Evolutionary conservation across 2,888 invertebrate genomes (phyloP), one percentile per base, ranked within the genome.

Genomic region (Allophyes oxyacanthae): DNA sequence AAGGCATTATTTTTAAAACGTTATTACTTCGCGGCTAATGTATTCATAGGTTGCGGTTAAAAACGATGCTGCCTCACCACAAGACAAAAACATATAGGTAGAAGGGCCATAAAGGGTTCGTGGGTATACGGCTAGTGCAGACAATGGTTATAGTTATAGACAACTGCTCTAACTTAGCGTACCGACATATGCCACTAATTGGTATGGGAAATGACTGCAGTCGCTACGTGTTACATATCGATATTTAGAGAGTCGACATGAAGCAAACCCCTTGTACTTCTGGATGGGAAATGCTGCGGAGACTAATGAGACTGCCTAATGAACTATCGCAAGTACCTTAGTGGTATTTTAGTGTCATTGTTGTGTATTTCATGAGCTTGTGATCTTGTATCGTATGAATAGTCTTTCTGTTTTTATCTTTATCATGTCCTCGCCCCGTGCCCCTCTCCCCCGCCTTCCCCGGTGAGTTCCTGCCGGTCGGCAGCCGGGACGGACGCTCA

Each of bases 31-130:
- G 71, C 33, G 44, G 63, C 67, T 79, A 81, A 82, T 82, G 74
- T 83, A 83, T 82, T 83, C 83, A 83, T 82, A 78, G 81, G 72
- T 71, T 71, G 72, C 48, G 38, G 49, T 36, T 67, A 52, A 46
- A 38, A 34, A 20, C 51, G 38, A 26, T 33, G 66, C 10, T 45
- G 11, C 6, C 9, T 9, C 20, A n/a, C 32, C 15, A 0, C 13
- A 7, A 20, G 3, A 8, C 28, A 6, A 2, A 9, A 32, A 7
- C 3, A 7, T 10, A 1, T 45, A 51, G 6, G 28, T 8, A 28
- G 65, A 57, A 64, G 40, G 15, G n/a, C n/a, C 30, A 15, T 9
- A 4, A 32, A 30, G 14, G 14, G 10, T 6, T 10, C 20, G 20
- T 3, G 20, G 20, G 2, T 20, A 20, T 3, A 20, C 4, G 20